Conservation (phyloP, 2,888 invertebrate genomes). For the Eupsilia transversa region DNA sequence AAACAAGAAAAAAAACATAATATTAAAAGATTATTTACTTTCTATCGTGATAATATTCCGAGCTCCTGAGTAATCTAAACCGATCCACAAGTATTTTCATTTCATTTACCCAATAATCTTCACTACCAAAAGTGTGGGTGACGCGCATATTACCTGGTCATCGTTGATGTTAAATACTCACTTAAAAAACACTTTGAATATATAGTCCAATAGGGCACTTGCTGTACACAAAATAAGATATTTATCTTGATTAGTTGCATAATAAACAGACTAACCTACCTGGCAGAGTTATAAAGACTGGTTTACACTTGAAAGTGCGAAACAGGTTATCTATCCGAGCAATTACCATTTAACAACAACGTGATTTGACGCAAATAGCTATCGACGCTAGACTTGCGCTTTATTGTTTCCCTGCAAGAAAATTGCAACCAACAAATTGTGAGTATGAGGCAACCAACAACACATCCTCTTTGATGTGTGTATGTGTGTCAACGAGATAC, state of each 20-base stretch:
- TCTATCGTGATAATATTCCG: background rate
- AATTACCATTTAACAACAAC: slow-evolving; percentile 79
- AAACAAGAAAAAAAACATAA: background rate
- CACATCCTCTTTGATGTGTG: slow-evolving; percentile 41
- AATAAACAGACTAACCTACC: slow-evolving; percentile 44
- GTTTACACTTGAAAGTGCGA: slow-evolving; percentile 79
- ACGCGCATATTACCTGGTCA: background rate
- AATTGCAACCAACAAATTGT: slow-evolving; percentile 65
- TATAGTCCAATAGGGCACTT: slow-evolving; percentile 16
- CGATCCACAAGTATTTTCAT: background rate
- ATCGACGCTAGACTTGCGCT: slow-evolving; percentile 70
- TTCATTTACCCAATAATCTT: background rate
- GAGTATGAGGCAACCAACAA: slow-evolving; percentile 57
- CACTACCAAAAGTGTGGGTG: background rate
- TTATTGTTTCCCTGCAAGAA: slow-evolving; percentile 72
- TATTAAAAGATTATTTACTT: background rate
- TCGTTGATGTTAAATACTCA: background rate
- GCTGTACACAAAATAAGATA: slow-evolving; percentile 5
- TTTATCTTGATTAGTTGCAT: slow-evolving; percentile 49
- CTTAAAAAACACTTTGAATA: background rate
- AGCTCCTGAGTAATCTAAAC: background rate
- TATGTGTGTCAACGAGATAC: slow-evolving; percentile 64
- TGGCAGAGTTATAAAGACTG: slow-evolving; percentile 73
- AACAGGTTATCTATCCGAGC: slow-evolving; percentile 77
- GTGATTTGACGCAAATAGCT: slow-evolving; percentile 74